A percentile compares a stretch with the other conserved stretches of the same genome.
phyloP scores from a whole-genome alignment of 2,888 invertebrate species.

The Nomada goodeniana region DNA sequence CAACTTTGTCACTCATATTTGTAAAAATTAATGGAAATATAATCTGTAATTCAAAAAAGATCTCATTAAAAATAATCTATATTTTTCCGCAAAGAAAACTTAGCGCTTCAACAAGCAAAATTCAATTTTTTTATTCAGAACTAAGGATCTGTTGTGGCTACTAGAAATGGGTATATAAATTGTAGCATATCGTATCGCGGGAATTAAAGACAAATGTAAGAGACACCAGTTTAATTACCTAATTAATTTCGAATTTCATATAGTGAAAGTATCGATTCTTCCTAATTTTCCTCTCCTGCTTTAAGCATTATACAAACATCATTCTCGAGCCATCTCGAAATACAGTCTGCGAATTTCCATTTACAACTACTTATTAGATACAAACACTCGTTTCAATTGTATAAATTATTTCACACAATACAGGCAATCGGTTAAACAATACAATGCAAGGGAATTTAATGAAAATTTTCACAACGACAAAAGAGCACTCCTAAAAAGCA shows the following conservation, averaged over 20 bases:
- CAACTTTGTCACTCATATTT: slow-evolving; percentile 91
- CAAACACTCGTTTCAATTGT: not conserved
- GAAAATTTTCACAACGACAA: not conserved
- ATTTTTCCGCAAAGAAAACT: not conserved
- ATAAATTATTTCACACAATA: slow-evolving; percentile 13
- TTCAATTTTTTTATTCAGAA: slow-evolving; percentile 4
- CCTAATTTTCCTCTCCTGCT: slow-evolving; percentile 17
- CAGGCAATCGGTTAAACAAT: not conserved
- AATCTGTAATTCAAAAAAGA: slow-evolving; percentile 85
- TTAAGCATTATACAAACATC: slow-evolving; percentile 6
- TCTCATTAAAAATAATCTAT: slow-evolving; percentile 3
- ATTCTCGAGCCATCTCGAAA: not conserved
- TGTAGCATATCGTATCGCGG: not conserved
- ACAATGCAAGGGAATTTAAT: not conserved
- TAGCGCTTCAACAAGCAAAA: not conserved
- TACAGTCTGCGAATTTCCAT: slow-evolving; percentile 3
- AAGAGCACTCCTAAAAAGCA: not conserved
- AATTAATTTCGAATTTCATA: slow-evolving; percentile 32
- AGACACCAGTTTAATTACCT: slow-evolving; percentile 32
- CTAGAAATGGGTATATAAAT: not conserved
- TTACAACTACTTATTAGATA: slow-evolving; percentile 14
- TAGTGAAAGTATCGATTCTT: slow-evolving; percentile 21
- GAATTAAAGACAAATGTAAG: not conserved
- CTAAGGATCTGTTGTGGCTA: no score
- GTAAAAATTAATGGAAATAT: slow-evolving; percentile 94